Evolutionary conservation across 1,140 invertebrate species (phyloP).

Genomic region (Brachionus asplanchnoidis): DNA sequence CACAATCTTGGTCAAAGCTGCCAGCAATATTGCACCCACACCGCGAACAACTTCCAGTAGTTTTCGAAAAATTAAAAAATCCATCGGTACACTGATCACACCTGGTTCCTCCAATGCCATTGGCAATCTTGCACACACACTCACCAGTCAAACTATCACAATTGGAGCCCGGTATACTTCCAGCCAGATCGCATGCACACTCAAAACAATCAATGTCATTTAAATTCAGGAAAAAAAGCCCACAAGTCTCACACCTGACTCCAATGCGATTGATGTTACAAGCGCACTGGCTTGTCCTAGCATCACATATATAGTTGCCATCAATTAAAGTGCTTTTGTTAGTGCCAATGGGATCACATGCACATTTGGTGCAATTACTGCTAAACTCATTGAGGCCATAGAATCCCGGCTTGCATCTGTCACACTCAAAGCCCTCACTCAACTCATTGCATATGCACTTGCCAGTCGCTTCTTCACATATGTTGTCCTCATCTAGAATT

Average conservation of each 20-base stretch:
- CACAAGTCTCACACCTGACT: conserved; percentile 83
- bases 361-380: conserved; percentile 71
- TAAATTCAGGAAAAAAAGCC: conserved; percentile 34
- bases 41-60: conserved; percentile 64
- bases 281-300: conserved; percentile 73
- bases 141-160: conserved; percentile 80
- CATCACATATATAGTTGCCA: conserved; percentile 20
- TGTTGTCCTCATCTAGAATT: conserved; percentile 65
- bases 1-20: conserved; percentile 59
- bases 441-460: conserved; percentile 46
- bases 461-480: conserved; percentile 34
- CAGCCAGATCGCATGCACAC: conserved; percentile 80
- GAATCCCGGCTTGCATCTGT: conserved; percentile 52
- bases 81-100: conserved; percentile 82
- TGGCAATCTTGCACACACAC: conserved; percentile 66
- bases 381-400: background rate
- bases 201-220: conserved; percentile 56
- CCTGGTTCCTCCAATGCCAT: conserved; percentile 76
- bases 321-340: background rate
- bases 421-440: conserved; percentile 70
- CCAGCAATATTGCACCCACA: conserved; percentile 82
- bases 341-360: conserved; percentile 51
- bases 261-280: conserved; percentile 94
- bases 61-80: conserved; percentile 69
- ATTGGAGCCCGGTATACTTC: conserved; percentile 83